Base-by-base conservation (phyloP, 1,140 invertebrate species). In the Drosophila yakuba region DNA sequence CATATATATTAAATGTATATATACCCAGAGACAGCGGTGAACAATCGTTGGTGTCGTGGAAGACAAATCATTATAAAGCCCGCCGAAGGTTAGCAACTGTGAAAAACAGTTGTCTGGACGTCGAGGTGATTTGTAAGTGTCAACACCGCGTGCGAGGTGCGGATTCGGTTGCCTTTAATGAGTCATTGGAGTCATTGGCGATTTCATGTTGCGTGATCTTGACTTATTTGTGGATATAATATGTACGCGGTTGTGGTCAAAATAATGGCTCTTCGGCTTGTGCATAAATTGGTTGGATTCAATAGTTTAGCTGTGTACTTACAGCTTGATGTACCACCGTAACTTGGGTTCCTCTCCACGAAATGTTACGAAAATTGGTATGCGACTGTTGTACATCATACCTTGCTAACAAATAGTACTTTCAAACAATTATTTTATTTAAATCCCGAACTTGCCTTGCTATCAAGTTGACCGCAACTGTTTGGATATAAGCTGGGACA, bases 171-270 rank as follows among this genome's bases (percentile, higher is more conserved):
- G 55, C 55, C 64, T 83, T 89, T 77, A 89, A 83, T 89, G 83
- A 89, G 41, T 89, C 83, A 88, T 71, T 77, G 81, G 83, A 89
- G 41, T 89, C 83, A 88, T 71, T 77, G 81, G 63, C 76, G 78
- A 89, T 89, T 79, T 77, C 83, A 63, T 89, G 84, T 88, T 89
- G 84, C 80, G 84, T 89, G 83, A 86, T 88, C 85, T 74, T 60
- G 69, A 78, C 82, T 67, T 74, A 64, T 78, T 67, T 67, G 74
- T 68, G 47, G 75, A 43, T 58, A 60, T 57, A 44, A 47, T 62
- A 57, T 43, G 23, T 14, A 60, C 38, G 60, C 56, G 45, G 61
- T 36, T 61, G 61, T 64, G 61, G 61, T 61, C 23, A 36, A 61
- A 11, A 36, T 25, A 36, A 61, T n/a, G n/a, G n/a, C n/a, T n/a